These are phyloP conservation scores for Miltochrista miniata DNA, from an alignment of 2,888 invertebrate genomes.

Conservation along the genomic window DNA sequence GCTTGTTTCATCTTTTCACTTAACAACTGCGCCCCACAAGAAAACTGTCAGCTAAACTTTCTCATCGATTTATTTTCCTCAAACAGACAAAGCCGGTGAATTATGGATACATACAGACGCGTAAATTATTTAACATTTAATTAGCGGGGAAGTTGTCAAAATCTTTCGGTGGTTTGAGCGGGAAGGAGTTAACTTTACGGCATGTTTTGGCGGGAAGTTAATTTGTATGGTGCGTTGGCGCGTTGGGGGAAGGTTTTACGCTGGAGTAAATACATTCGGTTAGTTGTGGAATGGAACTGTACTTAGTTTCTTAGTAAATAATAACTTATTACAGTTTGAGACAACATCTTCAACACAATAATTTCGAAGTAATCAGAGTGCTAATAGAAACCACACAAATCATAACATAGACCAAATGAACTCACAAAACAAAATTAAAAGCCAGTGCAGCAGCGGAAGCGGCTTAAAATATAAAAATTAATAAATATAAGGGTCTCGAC, in stretches of 20 bases:
- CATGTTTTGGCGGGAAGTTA: background rate
- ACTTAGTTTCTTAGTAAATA: too few species aligned
- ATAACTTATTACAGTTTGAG: background rate
- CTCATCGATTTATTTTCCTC: background rate
- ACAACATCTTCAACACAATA: too few species aligned
- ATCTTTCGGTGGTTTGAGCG: slow-evolving; percentile 13
- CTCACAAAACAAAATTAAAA: too few species aligned
- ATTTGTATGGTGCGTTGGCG: background rate
- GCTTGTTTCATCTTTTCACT: too few species aligned
- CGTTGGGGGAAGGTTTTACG: background rate
- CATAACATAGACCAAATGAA: too few species aligned
- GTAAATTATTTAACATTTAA: slow-evolving; percentile 17
- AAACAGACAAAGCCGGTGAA: slow-evolving; percentile 1
- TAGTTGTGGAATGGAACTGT: background rate
- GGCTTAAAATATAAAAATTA: too few species aligned
- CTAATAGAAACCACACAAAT: too few species aligned
- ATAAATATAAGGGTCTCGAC: too few species aligned
- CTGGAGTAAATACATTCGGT: background rate
- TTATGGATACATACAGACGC: slow-evolving; percentile 16
- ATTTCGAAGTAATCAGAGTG: too few species aligned
- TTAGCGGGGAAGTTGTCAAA: slow-evolving; percentile 22
- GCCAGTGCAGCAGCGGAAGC: too few species aligned
- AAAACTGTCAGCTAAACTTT: slow-evolving; percentile 1
- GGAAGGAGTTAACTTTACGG: slow-evolving; percentile 7
- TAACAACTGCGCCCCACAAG: too few species aligned